A percentile compares a stretch with the other conserved stretches of the same genome.
phyloP scores from a whole-genome alignment of 2,113 vertebrate species.

The cattle (Bos taurus) region ARS-UCD2.0 NC_037338.1:38373001-38373500 shows the following conservation, averaged over 20 bases:
- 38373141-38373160: not conserved
- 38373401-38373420: not conserved
- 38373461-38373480: constrained; percentile 32
- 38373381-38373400: not conserved
- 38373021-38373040: not conserved
- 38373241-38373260: not conserved
- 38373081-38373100: not conserved
- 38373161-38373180: constrained; percentile 1
- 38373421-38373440: not conserved
- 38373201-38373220: not conserved
- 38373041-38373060: not conserved
- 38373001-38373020: not conserved
- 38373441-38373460: not conserved
- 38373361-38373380: not conserved
- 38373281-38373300: not conserved
- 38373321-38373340: constrained; percentile 14
- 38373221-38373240: constrained; percentile 21
- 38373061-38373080: not conserved
- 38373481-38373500: constrained; percentile 19
- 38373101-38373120: not conserved
- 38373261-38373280: constrained; percentile 31
- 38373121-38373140: not conserved
- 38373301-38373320: constrained; percentile 36
- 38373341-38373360: constrained; percentile 18
- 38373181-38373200: not conserved